Base-by-base conservation (phyloP, 2,888 invertebrate species). In the Diplolepis rosae region DNA sequence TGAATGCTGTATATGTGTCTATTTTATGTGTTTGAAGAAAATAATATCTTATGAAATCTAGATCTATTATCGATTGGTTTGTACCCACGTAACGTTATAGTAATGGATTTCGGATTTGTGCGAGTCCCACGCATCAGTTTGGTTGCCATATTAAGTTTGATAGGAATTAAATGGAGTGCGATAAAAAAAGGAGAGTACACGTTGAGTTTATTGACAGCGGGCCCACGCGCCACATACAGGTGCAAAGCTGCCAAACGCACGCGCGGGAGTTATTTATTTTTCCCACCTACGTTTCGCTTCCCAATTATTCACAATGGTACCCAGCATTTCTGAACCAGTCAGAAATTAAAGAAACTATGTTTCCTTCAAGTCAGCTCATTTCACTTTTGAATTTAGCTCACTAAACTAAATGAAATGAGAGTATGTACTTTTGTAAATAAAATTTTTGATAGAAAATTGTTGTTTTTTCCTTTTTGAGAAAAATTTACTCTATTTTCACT, bases 131-230 rank as follows among this genome's bases (percentile, higher is more conserved):
- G 66, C 66, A 35, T 18, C 42, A 11, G 50, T 65, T 50, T 15
- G 4, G 35, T 7, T 69, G 28, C 24, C 39, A 52, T 27, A 28
- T 9, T 1, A 24, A 30, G 52, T 52, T 52, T n/a, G 3, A 15
- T 3, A 15, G 28, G 15, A 52, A 52, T 30, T 7, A n/a, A 28
- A 52, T 27, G 52, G 7, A 52, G 52, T 28, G 28, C 3, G 28
- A 52, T 51, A 7, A 18, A 22, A 9, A 1, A 15, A 9, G 1
- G 11, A 45, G 18, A 45, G 9, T 4, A 15, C 48, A 69, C 24
- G 73, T 22, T 18, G 61, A 68, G 69, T 75, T 66, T 72, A 78
- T 78, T 78, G 78, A 78, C 78, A 78, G 78, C 71, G 52, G 66
- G 72, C 82, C 81, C 77, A 81, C 81, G 78, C 73, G 73, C 13